phyloP scores from a whole-genome alignment of 2,797 vertebrate genomes.

The Cryptoprocta ferox region DNA sequence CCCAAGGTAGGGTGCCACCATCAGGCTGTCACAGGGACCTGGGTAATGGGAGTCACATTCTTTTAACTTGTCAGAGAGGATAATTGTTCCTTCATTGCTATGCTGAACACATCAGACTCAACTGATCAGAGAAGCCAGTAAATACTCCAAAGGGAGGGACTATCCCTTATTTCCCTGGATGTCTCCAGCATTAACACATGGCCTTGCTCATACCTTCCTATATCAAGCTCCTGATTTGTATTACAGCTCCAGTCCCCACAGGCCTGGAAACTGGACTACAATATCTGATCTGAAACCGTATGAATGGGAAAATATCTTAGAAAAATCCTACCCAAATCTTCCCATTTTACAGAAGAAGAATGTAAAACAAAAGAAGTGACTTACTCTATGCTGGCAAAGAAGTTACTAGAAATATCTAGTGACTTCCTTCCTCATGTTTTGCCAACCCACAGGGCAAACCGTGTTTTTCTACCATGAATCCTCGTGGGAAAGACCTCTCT shows the following conservation, averaged over 20 bases:
- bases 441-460: conserved; percentile 37
- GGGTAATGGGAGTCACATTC: not conserved
- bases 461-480: conserved; percentile 78
- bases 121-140: not conserved
- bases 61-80: not conserved
- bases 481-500: conserved; percentile 60
- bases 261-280: not conserved
- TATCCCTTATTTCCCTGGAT: not conserved
- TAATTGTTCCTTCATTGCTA: not conserved
- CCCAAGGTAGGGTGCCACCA: not conserved
- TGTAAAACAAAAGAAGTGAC: not conserved
- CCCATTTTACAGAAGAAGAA: conserved; percentile 49
- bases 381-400: not conserved
- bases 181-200: no score
- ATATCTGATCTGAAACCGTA: not conserved
- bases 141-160: not conserved
- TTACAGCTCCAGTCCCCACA: not conserved
- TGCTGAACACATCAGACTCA: not conserved
- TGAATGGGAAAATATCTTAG: not conserved
- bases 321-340: not conserved
- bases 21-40: not conserved
- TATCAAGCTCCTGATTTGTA: not conserved
- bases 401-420: not conserved
- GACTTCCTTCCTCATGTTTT: not conserved
- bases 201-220: not conserved